Percentiles rank a stretch among this genome's conserved stretches.
Conservation (phyloP, 2,113 vertebrate genomes). For the Phycodurus eques region DNA sequence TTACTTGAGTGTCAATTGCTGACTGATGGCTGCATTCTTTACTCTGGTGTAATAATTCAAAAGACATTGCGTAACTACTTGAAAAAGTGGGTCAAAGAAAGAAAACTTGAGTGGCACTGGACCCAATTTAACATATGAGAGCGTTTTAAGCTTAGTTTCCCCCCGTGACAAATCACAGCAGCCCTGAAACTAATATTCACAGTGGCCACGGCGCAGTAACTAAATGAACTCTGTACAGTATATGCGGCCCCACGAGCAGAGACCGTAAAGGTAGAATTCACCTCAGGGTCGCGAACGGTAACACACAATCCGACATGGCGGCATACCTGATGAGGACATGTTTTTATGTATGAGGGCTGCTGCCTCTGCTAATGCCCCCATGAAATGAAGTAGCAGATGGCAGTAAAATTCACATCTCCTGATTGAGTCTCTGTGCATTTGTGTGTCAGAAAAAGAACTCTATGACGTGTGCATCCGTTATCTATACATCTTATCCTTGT, state of each 20-base stretch:
- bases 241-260: slow-evolving; percentile 23
- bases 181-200: slow-evolving; percentile 37
- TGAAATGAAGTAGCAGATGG: slow-evolving; percentile 68
- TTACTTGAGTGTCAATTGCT: slow-evolving; percentile 59
- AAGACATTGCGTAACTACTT: slow-evolving; percentile 46
- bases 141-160: slow-evolving; percentile 39
- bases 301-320: slow-evolving; percentile 47
- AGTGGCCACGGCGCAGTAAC: slow-evolving; percentile 31
- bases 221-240: slow-evolving; percentile 50
- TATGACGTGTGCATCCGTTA: background rate
- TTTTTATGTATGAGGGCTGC: slow-evolving; percentile 64
- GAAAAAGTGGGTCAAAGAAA: slow-evolving; percentile 66
- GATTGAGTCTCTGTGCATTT: slow-evolving; percentile 11
- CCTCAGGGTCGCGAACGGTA: slow-evolving; percentile 52
- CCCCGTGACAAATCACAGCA: slow-evolving; percentile 47
- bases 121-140: slow-evolving; percentile 32
- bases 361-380: slow-evolving; percentile 52
- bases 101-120: slow-evolving; percentile 41
- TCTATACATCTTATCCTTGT: background rate
- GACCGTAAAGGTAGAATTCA: slow-evolving; percentile 45
- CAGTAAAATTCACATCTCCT: slow-evolving; percentile 51
- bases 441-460: slow-evolving; percentile 4
- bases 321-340: slow-evolving; percentile 66
- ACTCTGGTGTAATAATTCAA: slow-evolving; percentile 57
- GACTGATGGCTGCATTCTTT: slow-evolving; percentile 70